Evolutionary conservation across 2,113 vertebrate species (phyloP), one percentile per base, ranked within the genome.

Genomic region (Nymphicus hollandicus): DNA sequence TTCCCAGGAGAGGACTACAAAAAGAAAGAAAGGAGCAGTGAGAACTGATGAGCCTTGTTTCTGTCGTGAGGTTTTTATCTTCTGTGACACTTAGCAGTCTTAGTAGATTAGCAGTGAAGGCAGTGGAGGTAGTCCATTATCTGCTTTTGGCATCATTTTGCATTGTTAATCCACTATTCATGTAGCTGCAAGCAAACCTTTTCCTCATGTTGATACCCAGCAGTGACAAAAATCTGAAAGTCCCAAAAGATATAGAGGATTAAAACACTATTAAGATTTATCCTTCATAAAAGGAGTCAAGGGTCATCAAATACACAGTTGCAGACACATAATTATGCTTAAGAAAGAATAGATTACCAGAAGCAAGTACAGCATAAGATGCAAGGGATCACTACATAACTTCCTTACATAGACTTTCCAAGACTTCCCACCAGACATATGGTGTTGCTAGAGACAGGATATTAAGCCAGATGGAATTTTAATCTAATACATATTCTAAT

Each of bases 391-490:
- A 23, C 33, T 80, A 39, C 27, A 10, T 61, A 49, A 17, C 31
- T 72, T 81, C n/a, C 39, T 61, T 49, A 44, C 29, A 24, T 6
- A 69, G 58, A 46, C 27, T 56, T 91, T 37, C 66, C 47, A 82
- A 76, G 58, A 37, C 79, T 88, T 73, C 72, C 58, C 71, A 86
- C 68, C 19, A 64, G 50, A 53, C 71, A 66, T 83, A 61, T 43
- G 60, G 41, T 93, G 25, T 63, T 92, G 37, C 68, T 86, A 58
- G 72, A 93, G 58, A 33, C 46, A 92, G 50, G 37, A 71, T 73
- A 83, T 53, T 93, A 94, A 91, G 25, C 41, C 71, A 83, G n/a
- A 66, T 83, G 53, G 88, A 86, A 64, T 90, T 94, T 9, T 72
- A 50, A 53, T 83, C 53, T 88, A 56, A 86, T 58, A 60, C 14